Evolutionary conservation across 1,140 invertebrate genomes (phyloP), one percentile per base, ranked within the genome.

Genomic region (Drosophila sturtevanti): DNA sequence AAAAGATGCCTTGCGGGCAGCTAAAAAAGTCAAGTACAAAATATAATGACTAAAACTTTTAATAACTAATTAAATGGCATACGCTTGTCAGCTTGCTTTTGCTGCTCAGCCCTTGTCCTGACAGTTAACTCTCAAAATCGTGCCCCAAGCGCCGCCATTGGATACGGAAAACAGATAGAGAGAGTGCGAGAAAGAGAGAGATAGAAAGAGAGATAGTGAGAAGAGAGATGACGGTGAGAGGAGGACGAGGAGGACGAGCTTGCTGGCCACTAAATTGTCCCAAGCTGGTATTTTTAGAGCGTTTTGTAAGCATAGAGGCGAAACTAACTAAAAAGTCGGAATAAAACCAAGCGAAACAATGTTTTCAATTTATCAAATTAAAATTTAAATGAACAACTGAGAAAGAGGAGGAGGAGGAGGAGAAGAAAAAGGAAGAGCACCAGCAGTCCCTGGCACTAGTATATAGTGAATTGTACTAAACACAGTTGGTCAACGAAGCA

Each of bases 291-390:
- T 64, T 77, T 63, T 48, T 31, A 31, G 27, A 31, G 27, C 27
- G 27, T 31, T 31, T 48, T 10, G 41, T 48, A 48, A 48, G 41
- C 41, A 10, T 10, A 48, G 41, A 48, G 41, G 52, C 48, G 22
- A 52, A 38, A 41, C 54, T 44, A 62, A 6, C 24, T 41, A 34
- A 64, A 41, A 22, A 61, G 51, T 21, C 51, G 35, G 41, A 63
- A 62, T 18, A 44, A 24, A 16, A 68, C 51, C 16, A 64, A 70
- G 24, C 54, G 55, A 75, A 63, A 77, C 54, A 68, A 52, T 61
- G 64, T 70, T 79, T 63, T 70, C 72, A 76, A 86, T 81, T 79
- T 87, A 72, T 79, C 71, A 81, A 87, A 86, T 81, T 78, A 68
- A 81, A 87, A 76, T 87, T 78, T 79, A 86, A 86, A 87, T 70